Evolutionary conservation across 1,140 invertebrate genomes (phyloP), one percentile per base, ranked within the genome.

Genomic region (Panagrolaimus sp.): DNA sequence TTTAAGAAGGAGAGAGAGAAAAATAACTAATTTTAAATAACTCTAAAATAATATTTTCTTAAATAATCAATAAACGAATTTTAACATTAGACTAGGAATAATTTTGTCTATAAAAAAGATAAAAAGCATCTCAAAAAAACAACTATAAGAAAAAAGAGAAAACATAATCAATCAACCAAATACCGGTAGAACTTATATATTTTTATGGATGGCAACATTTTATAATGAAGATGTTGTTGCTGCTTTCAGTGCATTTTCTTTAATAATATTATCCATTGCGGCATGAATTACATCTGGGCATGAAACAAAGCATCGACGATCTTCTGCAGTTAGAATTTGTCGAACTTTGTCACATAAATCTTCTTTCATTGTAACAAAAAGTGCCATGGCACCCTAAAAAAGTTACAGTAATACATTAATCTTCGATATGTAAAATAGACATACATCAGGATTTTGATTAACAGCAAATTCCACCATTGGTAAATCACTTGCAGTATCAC

Each of bases 401-500:
- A 17, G 8, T 12, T 46, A n/a, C n/a, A 10, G n/a, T n/a, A 46
- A 46, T 21, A 21, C 21, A 12, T 4, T 38, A 76, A 71, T 7
- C 32, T 7, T 38, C 2, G 15, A 24, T 12, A 58, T 12, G 52
- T n/a, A 12, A 58, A 58, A 21, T 5, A 24, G 52, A 46, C 67
- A 32, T 43, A 79, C 78, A 10, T 75, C 38, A 12, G 77, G 69
- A 70, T 80, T 80, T 43, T 73, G 46, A 32, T 73, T 46, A 6
- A 64, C 70, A 12, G 75, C 79, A 32, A 72, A 66, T 43, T 71
- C 24, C 1, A 82, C 73, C 80, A 82, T 82, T 21, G 80, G 80
- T 12, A 82, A 43, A 58, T 82, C 80, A 65, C 78, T 81, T 5
- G 64, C 21, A 14, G 80, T 82, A 65, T 82, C 80, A 24, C 80